Conservation (phyloP, 2,797 vertebrate species). For the Clamator glandarius region DNA sequence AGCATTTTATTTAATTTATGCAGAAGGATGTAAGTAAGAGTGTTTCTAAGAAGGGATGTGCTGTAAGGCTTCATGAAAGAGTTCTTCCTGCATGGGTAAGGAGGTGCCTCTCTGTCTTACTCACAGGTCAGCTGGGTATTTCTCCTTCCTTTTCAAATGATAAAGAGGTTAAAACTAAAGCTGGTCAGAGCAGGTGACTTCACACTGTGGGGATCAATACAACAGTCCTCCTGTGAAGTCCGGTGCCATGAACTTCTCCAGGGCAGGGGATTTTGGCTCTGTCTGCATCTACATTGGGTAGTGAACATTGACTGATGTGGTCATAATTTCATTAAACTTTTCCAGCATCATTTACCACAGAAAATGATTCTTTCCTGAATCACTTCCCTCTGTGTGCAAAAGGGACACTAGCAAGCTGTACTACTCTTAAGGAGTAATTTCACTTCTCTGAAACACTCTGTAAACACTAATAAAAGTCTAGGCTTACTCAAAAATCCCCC, state of each 20-base stretch:
- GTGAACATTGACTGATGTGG: neutral
- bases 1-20: slow-evolving; percentile 24
- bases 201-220: neutral
- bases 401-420: neutral
- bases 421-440: neutral
- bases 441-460: neutral
- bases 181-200: neutral
- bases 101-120: neutral
- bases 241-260: neutral
- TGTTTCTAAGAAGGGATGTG: neutral
- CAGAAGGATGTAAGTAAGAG: neutral
- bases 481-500: neutral
- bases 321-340: neutral
- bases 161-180: neutral
- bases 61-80: neutral
- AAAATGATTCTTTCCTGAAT: slow-evolving; percentile 43
- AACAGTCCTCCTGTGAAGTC: neutral
- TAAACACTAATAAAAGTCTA: neutral
- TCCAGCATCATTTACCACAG: neutral
- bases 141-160: neutral
- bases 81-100: neutral
- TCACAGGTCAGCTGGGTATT: neutral
- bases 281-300: neutral
- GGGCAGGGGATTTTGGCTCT: neutral
- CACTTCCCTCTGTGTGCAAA: neutral